phyloP scores from a whole-genome alignment of 2,113 vertebrate species.

The Trichomycterus rosablanca region DNA sequence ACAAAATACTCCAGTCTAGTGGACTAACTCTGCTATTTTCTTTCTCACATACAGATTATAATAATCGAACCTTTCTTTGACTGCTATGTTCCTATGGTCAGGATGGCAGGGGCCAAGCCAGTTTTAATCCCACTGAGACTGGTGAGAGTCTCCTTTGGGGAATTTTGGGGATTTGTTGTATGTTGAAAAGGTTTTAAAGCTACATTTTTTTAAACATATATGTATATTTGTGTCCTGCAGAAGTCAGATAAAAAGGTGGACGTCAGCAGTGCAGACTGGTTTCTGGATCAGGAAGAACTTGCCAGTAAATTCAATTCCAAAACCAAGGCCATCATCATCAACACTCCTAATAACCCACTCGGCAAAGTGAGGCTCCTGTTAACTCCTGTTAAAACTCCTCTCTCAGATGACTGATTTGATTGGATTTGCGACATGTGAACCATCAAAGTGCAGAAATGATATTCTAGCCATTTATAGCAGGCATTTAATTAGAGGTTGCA shows the following conservation, averaged over 20 bases:
- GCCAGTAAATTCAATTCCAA: slow-evolving; percentile 87
- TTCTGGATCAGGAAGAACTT: slow-evolving; percentile 81
- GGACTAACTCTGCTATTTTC: not conserved
- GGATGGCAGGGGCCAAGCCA: slow-evolving; percentile 86
- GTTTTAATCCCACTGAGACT: slow-evolving; percentile 80
- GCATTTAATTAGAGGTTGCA: too few relatives aligned
- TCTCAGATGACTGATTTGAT: too few relatives aligned
- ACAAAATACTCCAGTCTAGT: not conserved
- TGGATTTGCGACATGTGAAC: too few relatives aligned
- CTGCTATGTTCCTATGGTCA: slow-evolving; percentile 90
- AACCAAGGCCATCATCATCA: slow-evolving; percentile 94
- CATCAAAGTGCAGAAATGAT: too few relatives aligned
- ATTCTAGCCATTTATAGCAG: too few relatives aligned
- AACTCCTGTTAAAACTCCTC: too few relatives aligned
- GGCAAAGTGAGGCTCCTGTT: slow-evolving; percentile 77
- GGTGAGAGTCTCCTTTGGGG: slow-evolving; percentile 72
- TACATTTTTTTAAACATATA: not conserved
- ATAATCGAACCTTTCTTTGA: slow-evolving; percentile 94
- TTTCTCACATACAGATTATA: slow-evolving; percentile 75
- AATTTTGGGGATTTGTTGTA: too few relatives aligned
- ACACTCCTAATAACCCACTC: slow-evolving; percentile 89
- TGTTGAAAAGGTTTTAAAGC: not conserved
- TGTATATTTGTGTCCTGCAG: slow-evolving; percentile 43
- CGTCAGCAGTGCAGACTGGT: slow-evolving; percentile 81
- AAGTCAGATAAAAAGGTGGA: slow-evolving; percentile 58